Percentiles rank a stretch among this genome's conserved stretches.
Evolutionary conservation across 2,113 vertebrate species (phyloP).

Genomic region (Gracilinanus agilis): DNA sequence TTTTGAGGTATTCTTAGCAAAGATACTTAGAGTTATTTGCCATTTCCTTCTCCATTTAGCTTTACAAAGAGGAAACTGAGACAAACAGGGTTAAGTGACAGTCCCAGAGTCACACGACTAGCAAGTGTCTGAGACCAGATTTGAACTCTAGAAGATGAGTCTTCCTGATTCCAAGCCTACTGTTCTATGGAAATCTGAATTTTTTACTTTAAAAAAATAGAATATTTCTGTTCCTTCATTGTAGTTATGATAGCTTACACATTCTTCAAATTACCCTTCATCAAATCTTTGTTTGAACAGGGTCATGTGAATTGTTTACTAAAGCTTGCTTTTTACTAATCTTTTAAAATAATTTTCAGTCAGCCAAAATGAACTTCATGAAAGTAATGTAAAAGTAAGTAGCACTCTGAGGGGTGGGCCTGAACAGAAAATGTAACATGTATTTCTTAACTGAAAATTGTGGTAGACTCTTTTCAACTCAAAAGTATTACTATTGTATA

Average conservation of each 20-base stretch:
- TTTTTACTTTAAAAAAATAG: neutral
- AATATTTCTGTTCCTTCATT: neutral
- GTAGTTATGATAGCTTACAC: neutral
- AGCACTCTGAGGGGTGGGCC: neutral
- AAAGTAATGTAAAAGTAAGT: neutral
- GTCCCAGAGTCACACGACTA: no score
- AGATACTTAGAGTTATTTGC: no score
- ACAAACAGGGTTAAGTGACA: no score
- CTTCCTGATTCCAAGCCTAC: no score
- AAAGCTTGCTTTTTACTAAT: neutral
- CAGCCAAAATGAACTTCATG: neutral
- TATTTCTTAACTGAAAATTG: slow-evolving; percentile 18
- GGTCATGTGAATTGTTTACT: neutral
- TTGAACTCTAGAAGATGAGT: no score
- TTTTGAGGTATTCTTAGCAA: no score
- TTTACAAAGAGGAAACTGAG: no score
- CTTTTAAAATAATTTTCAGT: neutral
- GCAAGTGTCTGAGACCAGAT: no score
- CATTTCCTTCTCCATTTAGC: no score
- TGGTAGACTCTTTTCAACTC: neutral
- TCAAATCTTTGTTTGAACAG: neutral
- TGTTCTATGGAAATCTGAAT: neutral
- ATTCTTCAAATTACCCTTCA: neutral
- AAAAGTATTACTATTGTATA: neutral
- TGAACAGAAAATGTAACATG: neutral